Base-by-base conservation (phyloP, 2,797 vertebrate species). In the Cuniculus paca region DNA sequence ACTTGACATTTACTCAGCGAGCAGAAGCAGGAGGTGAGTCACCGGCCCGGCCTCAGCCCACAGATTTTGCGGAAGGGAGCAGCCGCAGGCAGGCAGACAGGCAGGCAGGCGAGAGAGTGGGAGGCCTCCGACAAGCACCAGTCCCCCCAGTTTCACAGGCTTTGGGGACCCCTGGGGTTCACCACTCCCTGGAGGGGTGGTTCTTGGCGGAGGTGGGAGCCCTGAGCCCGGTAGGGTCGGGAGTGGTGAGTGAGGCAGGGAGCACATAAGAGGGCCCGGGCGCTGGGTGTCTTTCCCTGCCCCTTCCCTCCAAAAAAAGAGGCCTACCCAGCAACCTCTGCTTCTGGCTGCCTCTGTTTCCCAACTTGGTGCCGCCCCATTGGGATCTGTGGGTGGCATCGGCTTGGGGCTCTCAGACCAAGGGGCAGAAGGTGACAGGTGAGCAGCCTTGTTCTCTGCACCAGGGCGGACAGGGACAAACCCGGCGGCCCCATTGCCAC, bases 1-100 rank as follows among this genome's bases (percentile, higher is more conserved):
- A 90, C 93, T 93, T 98, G 98, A 98, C 98, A 98, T 98, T 98
- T 98, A 95, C 97, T 95, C 94, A 95, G 97, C 45, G 85, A 92
- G 91, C 39, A 78, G 94, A 60, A 88, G 83, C 90, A 82, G 50
- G 86, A 58, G 91, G 87, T 97, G 98, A 97, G 91, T 86, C 96
- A 97, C 91, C 63, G 72, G 93, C 0, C 0, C 72, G 77, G 94
- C 61, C 89, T 74, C 92, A 94, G 94, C 97, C 95, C 94, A 92
- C 97, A 93, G 97, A 90, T 72, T 91, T 85, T 68, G 92, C 0
- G 34, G 95, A 91, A 72, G 90, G 24, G 94, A 96, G 90, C 96
- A 92, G 90, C 45, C 48, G 3, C 85, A 74, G 86, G 94, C 31
- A 36, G 42, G 5, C 85, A 74, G 86, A 93, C 31, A 36, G 42